A percentile compares a stretch with the other conserved stretches of the same genome.
Conservation (phyloP, 2,797 vertebrate species). For the Mastacembelus armatus region DNA sequence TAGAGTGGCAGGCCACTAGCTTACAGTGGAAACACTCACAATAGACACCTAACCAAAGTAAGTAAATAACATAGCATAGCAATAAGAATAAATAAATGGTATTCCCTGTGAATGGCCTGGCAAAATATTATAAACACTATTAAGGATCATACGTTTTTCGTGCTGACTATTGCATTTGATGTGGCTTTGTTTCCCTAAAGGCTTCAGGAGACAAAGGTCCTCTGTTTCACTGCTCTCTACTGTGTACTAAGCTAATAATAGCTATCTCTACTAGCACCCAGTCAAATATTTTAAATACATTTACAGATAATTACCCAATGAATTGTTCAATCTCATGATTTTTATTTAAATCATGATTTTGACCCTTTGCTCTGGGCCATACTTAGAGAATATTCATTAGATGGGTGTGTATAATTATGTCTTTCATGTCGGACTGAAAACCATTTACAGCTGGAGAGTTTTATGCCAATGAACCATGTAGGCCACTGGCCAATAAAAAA, state of each 20-base stretch:
- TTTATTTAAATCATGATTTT: slow-evolving; percentile 72
- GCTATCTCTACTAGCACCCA: slow-evolving; percentile 35
- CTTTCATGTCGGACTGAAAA: slow-evolving; percentile 62
- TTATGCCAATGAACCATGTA: slow-evolving; percentile 38
- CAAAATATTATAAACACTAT: background rate
- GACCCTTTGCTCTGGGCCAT: slow-evolving; percentile 57
- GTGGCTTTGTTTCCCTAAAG: slow-evolving; percentile 5
- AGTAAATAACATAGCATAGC: slow-evolving; percentile 15
- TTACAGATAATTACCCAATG: slow-evolving; percentile 62
- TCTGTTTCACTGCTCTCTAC: background rate
- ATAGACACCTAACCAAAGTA: slow-evolving; percentile 29
- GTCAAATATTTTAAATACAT: slow-evolving; percentile 59
- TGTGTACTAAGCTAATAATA: slow-evolving; percentile 40
- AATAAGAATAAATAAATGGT: slow-evolving; percentile 16
- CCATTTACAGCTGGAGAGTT: slow-evolving; percentile 59
- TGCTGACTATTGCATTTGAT: background rate
- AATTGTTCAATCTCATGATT: slow-evolving; percentile 64
- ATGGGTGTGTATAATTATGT: slow-evolving; percentile 72
- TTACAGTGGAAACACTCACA: slow-evolving; percentile 25
- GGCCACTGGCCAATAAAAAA: too few species aligned
- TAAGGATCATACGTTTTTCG: slow-evolving; percentile 2
- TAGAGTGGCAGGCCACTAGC: slow-evolving; percentile 26
- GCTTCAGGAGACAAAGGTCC: slow-evolving; percentile 15
- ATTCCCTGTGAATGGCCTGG: background rate
- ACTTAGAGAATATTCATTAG: slow-evolving; percentile 73